Evolutionary conservation across 2,113 vertebrate genomes (phyloP).

Genomic region (Heterotilapia buettikoferi): DNA sequence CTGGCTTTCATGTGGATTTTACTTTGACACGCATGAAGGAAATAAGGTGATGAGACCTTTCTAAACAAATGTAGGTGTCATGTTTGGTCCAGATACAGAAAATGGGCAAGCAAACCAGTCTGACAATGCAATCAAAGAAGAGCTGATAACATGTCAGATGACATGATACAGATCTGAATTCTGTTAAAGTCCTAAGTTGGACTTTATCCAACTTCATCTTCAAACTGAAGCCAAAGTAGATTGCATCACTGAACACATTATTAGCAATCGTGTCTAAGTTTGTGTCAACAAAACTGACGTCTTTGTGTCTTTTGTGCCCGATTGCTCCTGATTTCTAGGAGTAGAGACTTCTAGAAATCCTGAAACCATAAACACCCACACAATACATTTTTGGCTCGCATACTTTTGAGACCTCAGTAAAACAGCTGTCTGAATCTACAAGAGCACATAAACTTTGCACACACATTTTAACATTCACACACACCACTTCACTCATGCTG

Average conservation of each 20-base stretch:
- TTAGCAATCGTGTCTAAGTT: neutral
- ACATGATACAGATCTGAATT: neutral
- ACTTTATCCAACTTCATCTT: neutral
- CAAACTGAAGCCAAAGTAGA: neutral
- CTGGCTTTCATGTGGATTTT: neutral
- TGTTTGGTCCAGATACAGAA: neutral
- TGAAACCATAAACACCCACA: neutral
- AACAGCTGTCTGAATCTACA: neutral
- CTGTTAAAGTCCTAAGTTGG: neutral
- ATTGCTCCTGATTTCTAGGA: neutral
- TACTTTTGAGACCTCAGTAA: neutral
- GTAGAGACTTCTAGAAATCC: neutral
- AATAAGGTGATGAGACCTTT: accelerated
- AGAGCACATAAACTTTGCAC: neutral
- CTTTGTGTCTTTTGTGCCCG: neutral
- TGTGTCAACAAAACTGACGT: neutral
- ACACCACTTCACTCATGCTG: neutral
- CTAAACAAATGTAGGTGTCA: accelerated
- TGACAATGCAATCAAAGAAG: neutral
- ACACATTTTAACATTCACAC: neutral
- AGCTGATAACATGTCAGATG: neutral
- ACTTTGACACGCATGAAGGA: neutral
- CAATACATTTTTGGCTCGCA: neutral
- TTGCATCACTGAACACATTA: neutral
- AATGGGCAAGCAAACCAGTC: neutral